These are phyloP conservation scores for Eriosoma lanigerum DNA, from an alignment of 1,140 invertebrate species.

Conservation along the genomic window DNA sequence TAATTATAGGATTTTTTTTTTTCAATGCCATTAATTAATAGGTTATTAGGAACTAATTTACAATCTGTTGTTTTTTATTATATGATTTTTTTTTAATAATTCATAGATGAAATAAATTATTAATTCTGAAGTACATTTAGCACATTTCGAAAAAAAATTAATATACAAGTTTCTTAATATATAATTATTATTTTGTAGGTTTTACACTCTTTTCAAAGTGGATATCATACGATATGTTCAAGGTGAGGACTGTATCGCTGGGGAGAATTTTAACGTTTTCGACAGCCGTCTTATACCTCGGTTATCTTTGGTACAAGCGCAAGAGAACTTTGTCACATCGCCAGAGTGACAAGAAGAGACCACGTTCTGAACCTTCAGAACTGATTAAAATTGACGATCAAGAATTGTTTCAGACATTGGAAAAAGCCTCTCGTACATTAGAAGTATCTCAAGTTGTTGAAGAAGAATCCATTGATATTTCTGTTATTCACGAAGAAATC, in stretches of 20 bases:
- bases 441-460: background rate
- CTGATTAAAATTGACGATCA: conserved; percentile 28
- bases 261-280: conserved; percentile 52
- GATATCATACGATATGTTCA: conserved; percentile 53
- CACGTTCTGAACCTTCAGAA: conserved; percentile 41
- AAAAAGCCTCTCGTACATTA: conserved; percentile 6
- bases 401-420: conserved; percentile 39
- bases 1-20: no score
- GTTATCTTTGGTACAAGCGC: conserved; percentile 53
- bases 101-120: no score
- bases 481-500: background rate
- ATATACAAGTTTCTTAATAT: no score
- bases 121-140: no score
- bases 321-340: conserved; percentile 48
- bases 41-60: no score
- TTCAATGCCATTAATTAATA: no score
- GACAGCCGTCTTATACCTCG: conserved; percentile 55
- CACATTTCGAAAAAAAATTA: no score
- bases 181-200: conserved; percentile 16
- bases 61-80: no score
- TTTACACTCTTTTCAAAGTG: conserved; percentile 45
- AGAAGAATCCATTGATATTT: conserved; percentile 12
- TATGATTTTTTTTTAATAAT: no score
- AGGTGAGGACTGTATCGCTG: conserved; percentile 53
- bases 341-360: conserved; percentile 45